phyloP scores from a whole-genome alignment of 1,140 invertebrate genomes.

The Spodoptera litura region DNA sequence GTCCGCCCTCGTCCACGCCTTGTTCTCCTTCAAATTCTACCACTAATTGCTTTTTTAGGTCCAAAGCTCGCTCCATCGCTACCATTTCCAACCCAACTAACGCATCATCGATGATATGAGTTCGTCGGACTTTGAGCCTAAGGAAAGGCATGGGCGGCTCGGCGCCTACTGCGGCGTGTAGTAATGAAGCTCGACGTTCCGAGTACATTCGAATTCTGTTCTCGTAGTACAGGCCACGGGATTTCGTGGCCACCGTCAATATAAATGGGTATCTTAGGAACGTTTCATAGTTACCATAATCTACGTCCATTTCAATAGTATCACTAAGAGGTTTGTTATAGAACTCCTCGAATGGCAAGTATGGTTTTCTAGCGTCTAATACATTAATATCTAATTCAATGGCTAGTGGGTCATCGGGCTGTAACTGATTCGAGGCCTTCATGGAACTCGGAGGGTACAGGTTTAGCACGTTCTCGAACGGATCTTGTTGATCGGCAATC shows the following conservation, averaged over 20 bases:
- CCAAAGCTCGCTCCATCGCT: conserved; percentile 96
- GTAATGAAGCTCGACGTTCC: conserved; percentile 93
- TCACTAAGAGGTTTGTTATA: conserved; percentile 97
- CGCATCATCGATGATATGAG: conserved; percentile 96
- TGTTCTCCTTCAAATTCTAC: conserved; percentile 98
- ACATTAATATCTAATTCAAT: conserved; percentile 90
- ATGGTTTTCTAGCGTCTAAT: conserved; percentile 93
- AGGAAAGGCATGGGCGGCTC: conserved; percentile 95
- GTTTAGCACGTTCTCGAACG: conserved; percentile 77
- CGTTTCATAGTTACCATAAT: conserved; percentile 95
- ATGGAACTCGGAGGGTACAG: conserved; percentile 74
- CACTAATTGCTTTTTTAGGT: conserved; percentile 97
- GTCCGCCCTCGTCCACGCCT: conserved; percentile 97
- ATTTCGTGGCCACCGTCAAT: conserved; percentile 96
- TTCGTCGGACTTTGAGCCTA: conserved; percentile 92
- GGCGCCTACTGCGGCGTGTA: conserved; percentile 91
- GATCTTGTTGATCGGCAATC: conserved; percentile 77
- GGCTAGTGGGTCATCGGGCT: conserved; percentile 86
- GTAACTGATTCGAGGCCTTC: conserved; percentile 82
- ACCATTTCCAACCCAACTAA: conserved; percentile 96
- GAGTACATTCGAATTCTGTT: conserved; percentile 98
- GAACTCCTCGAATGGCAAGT: conserved; percentile 95
- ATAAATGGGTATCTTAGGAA: conserved; percentile 97
- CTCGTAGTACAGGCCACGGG: conserved; percentile 96
- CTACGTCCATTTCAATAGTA: conserved; percentile 96